A percentile compares a stretch with the other conserved stretches of the same genome.
Conservation (phyloP, 2,113 vertebrate genomes). For the Melanocharis versteri region DNA sequence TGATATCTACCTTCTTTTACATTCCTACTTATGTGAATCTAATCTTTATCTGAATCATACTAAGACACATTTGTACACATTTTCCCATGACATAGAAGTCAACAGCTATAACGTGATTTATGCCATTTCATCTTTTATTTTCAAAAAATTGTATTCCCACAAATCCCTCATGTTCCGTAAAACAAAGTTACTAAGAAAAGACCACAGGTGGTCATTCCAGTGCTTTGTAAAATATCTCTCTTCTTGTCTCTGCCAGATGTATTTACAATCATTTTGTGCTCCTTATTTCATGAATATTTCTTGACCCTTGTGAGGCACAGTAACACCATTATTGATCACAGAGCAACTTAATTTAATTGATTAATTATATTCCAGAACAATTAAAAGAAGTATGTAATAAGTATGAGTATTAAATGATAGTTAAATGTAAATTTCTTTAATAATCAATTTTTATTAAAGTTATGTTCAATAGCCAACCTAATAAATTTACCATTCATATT, state of each 20-base stretch:
- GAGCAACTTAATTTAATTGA: not conserved
- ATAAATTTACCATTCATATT: not conserved
- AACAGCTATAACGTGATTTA: not conserved
- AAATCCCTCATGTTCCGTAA: not conserved
- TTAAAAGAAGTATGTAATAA: not conserved
- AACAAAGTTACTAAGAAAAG: not conserved
- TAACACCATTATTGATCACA: not conserved
- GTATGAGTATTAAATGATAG: not conserved
- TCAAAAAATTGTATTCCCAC: not conserved
- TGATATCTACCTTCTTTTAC: not conserved
- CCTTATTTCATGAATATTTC: not conserved
- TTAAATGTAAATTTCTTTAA: not conserved
- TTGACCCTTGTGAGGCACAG: accelerated
- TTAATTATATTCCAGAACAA: not conserved
- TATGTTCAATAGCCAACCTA: not conserved
- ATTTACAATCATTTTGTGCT: not conserved
- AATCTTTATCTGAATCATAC: not conserved
- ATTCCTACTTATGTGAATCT: not conserved
- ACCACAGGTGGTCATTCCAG: not conserved
- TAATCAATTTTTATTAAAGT: not conserved
- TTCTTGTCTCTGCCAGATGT: not conserved
- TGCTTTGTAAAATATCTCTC: not conserved
- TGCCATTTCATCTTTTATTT: not conserved
- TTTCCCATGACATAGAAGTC: not conserved
- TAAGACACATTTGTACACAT: not conserved